phyloP scores from a whole-genome alignment of 2,113 vertebrate species.

The Ciconia stormi region DNA sequence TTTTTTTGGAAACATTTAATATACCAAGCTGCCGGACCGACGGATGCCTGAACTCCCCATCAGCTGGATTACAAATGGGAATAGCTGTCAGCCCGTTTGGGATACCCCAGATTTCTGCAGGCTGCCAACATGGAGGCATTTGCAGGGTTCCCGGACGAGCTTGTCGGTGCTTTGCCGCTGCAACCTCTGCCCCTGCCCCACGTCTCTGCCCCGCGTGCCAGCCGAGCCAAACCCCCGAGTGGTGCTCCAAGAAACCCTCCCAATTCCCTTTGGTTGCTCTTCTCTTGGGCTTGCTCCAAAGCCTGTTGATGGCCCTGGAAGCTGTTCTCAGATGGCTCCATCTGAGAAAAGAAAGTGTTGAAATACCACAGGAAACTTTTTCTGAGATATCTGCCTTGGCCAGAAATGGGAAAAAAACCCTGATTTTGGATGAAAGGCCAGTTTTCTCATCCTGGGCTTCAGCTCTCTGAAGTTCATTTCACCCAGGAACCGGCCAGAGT shows the following conservation, averaged over 20 bases:
- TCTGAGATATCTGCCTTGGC: background rate
- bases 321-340: background rate
- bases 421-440: background rate
- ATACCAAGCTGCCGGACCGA: rapidly evolving
- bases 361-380: background rate
- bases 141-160: background rate
- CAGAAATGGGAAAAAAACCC: rapidly evolving
- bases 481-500: background rate
- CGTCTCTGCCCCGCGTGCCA: background rate
- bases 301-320: background rate
- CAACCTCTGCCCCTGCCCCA: background rate
- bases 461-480: background rate
- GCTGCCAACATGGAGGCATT: background rate
- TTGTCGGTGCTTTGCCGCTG: background rate
- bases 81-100: rapidly evolving
- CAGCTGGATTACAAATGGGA: constrained; percentile 27
- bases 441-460: background rate
- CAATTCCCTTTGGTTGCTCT: background rate
- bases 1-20: background rate
- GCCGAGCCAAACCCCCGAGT: rapidly evolving
- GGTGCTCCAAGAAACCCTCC: background rate
- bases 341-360: background rate
- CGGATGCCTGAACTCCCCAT: background rate
- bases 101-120: rapidly evolving
- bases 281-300: background rate